Conservation (phyloP, 1,140 invertebrate species). For the Probaryconus sp. region DNA sequence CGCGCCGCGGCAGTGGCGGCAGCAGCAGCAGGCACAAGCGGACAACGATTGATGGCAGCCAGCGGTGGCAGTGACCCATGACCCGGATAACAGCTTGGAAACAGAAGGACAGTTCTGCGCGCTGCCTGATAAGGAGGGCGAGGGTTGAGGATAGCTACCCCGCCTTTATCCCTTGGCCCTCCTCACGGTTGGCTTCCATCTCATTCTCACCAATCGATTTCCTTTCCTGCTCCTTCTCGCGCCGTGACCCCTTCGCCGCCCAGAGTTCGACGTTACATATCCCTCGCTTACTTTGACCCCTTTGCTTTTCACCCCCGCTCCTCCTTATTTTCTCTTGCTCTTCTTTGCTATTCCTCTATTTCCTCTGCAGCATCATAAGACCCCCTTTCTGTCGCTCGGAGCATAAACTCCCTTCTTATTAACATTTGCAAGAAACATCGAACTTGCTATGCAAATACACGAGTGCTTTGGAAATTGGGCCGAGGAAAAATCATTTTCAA, state of each 20-base stretch:
- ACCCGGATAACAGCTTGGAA: conserved; percentile 73
- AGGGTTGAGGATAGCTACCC: conserved; percentile 53
- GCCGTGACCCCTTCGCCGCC: neutral
- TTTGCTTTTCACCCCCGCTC: conserved; percentile 12
- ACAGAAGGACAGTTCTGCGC: conserved; percentile 63
- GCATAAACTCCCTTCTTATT: no score
- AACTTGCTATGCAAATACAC: no score
- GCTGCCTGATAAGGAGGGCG: conserved; percentile 46
- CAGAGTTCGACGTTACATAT: neutral
- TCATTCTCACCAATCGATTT: conserved; percentile 43
- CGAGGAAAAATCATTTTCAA: conserved; percentile 18
- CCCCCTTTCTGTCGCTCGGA: no score
- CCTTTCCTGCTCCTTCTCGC: conserved; percentile 48
- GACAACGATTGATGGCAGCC: conserved; percentile 68
- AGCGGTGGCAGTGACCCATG: conserved; percentile 76
- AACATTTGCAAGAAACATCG: no score
- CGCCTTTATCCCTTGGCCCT: conserved; percentile 4
- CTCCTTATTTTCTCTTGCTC: conserved; percentile 1
- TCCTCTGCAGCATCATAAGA: no score
- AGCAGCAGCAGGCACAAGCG: neutral
- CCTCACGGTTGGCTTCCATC: conserved; percentile 25
- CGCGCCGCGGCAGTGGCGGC: conserved; percentile 24
- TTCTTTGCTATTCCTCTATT: no score
- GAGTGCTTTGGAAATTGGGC: conserved; percentile 10
- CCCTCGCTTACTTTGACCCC: conserved; percentile 30